Percentiles rank a stretch among this genome's conserved stretches.
Evolutionary conservation across 2,113 vertebrate species (phyloP).

Genomic region (Dromas ardeola): DNA sequence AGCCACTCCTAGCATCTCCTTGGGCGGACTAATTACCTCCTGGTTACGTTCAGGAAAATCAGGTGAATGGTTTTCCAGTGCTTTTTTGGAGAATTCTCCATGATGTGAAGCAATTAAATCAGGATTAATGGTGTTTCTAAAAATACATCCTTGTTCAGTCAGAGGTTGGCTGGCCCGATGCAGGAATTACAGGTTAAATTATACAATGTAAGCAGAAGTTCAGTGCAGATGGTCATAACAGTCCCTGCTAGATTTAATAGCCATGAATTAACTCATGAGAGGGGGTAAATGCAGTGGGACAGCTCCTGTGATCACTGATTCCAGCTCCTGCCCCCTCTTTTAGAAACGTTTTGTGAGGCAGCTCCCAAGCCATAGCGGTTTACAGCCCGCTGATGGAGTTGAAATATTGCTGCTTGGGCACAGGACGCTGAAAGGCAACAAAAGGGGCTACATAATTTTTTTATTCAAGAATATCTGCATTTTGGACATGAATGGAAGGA

Average conservation of each 20-base stretch:
- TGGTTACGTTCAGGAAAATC: background rate
- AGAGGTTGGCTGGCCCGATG: accelerated
- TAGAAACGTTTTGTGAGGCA: background rate
- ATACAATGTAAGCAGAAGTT: background rate
- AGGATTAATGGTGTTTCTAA: background rate
- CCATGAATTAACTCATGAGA: background rate
- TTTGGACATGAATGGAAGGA: background rate
- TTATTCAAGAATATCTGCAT: background rate
- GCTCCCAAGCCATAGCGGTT: background rate
- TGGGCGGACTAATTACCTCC: background rate
- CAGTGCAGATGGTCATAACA: background rate
- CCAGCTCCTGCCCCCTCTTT: background rate
- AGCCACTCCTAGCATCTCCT: background rate
- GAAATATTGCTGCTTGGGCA: background rate
- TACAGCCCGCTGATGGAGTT: background rate
- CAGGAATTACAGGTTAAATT: background rate
- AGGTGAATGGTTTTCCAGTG: background rate
- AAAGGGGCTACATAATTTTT: background rate
- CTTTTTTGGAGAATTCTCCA: background rate
- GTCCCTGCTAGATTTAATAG: background rate
- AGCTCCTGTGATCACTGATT: background rate
- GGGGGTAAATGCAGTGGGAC: background rate
- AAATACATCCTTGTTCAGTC: background rate
- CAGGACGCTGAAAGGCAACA: background rate
- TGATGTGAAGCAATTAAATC: background rate